Percentiles rank a stretch among this genome's conserved stretches.
Conservation (phyloP, 2,113 vertebrate genomes). For the Clarias gariepinus region DNA sequence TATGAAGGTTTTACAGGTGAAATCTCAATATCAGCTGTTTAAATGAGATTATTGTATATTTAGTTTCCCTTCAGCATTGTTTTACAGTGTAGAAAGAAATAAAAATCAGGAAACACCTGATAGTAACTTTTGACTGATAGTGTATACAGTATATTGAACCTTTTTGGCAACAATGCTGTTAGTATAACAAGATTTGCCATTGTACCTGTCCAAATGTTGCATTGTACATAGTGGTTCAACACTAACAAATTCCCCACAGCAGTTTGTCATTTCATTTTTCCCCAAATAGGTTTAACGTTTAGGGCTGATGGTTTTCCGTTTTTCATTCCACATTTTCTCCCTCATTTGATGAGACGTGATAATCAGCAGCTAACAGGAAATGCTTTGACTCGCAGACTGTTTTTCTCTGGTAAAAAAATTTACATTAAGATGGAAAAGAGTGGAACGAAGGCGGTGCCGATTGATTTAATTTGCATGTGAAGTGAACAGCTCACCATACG, state of each 20-base stretch:
- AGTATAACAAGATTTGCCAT: not conserved
- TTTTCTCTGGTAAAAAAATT: not conserved
- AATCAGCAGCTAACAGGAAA: not conserved
- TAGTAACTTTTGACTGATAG: too few relatives aligned
- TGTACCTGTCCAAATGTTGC: not conserved
- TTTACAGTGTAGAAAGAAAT: too few relatives aligned
- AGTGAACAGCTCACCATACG: not conserved
- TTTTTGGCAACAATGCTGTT: not conserved
- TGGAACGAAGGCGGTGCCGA: not conserved
- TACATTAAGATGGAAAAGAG: not conserved
- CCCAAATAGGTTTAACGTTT: not conserved
- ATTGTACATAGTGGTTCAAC: not conserved
- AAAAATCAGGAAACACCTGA: too few relatives aligned
- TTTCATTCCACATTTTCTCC: not conserved
- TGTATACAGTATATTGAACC: not conserved
- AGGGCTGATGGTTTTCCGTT: slow-evolving; percentile 2
- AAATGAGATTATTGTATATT: too few relatives aligned
- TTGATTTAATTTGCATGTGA: not conserved
- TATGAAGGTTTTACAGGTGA: too few relatives aligned
- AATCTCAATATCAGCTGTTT: too few relatives aligned
- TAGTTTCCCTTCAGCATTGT: too few relatives aligned
- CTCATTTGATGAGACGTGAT: not conserved
- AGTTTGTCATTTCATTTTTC: not conserved
- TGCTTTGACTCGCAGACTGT: not conserved
- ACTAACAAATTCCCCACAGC: not conserved